Conservation (phyloP, 2,888 invertebrate genomes). For the Hirtodrosophila confusa region DNA sequence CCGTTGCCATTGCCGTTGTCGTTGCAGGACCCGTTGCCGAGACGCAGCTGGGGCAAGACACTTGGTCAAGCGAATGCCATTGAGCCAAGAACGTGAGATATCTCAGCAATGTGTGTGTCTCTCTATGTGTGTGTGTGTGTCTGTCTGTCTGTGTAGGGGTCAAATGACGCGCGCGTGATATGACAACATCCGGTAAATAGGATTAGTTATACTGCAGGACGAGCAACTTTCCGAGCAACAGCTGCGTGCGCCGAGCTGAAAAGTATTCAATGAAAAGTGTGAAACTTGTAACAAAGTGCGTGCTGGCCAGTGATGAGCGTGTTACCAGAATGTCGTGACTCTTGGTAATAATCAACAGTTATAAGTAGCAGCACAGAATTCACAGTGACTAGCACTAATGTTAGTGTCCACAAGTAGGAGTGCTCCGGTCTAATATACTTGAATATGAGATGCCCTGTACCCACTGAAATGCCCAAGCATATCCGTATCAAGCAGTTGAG, state of each 20-base stretch:
- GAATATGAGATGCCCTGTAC: no score
- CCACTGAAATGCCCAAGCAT: no score
- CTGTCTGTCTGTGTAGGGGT: conserved; percentile 49
- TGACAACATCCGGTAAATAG: conserved; percentile 70
- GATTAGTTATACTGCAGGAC: conserved; percentile 61
- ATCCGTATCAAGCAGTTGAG: no score
- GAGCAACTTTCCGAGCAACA: conserved; percentile 55
- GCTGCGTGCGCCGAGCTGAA: conserved; percentile 59
- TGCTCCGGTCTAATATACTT: no score
- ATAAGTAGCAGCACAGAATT: no score
- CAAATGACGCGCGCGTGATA: conserved; percentile 73
- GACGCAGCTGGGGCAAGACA: conserved; percentile 8
- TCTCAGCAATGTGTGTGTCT: conserved; percentile 11
- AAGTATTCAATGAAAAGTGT: conserved; percentile 70
- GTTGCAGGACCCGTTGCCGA: conserved; percentile 13
- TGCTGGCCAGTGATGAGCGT: conserved; percentile 14
- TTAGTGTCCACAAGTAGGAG: no score
- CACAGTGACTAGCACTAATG: no score
- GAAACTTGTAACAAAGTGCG: conserved; percentile 49
- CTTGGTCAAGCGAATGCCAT: conserved; percentile 53
- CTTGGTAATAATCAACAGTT: no score
- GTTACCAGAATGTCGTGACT: background rate
- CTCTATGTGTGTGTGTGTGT: conserved; percentile 3
- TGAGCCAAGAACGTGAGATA: conserved; percentile 46
- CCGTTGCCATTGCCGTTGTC: background rate